Evolutionary conservation across 2,888 invertebrate species (phyloP).

Genomic region (Gastracanthus pulcherrimus): DNA sequence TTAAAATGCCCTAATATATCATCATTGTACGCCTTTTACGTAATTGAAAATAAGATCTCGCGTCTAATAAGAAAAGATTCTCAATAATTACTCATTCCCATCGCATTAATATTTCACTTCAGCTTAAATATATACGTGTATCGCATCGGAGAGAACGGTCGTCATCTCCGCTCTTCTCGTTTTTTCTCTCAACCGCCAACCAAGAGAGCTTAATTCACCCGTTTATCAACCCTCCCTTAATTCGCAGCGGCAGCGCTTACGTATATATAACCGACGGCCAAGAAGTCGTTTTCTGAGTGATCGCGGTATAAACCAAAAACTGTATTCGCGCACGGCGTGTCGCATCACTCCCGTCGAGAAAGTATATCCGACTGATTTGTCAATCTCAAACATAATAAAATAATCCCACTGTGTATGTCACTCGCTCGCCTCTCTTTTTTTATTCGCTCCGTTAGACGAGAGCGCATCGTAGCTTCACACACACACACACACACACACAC

Average conservation of each 20-base stretch:
- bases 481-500: no score
- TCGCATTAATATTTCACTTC: neutral
- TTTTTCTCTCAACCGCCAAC: neutral
- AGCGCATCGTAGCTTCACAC: neutral
- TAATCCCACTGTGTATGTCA: constrained; percentile 1
- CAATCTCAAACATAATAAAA: constrained; percentile 29
- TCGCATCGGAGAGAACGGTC: neutral
- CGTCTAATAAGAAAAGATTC: neutral
- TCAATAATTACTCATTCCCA: neutral
- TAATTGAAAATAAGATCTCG: neutral
- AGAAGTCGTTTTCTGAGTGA: no score
- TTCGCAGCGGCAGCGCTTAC: no score
- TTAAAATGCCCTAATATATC: no score
- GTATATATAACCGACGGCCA: neutral
- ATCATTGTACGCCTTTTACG: no score
- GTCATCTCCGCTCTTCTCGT: neutral
- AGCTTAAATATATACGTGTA: neutral
- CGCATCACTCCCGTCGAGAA: neutral
- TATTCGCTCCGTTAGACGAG: no score
- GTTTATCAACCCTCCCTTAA: neutral
- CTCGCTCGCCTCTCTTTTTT: neutral
- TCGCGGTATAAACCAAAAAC: neutral
- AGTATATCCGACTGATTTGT: constrained; percentile 18
- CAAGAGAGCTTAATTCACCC: neutral
- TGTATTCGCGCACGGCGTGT: neutral